Evolutionary conservation across 2,113 vertebrate genomes (phyloP), one percentile per base, ranked within the genome.

Genomic region (Spea bombifrons): DNA sequence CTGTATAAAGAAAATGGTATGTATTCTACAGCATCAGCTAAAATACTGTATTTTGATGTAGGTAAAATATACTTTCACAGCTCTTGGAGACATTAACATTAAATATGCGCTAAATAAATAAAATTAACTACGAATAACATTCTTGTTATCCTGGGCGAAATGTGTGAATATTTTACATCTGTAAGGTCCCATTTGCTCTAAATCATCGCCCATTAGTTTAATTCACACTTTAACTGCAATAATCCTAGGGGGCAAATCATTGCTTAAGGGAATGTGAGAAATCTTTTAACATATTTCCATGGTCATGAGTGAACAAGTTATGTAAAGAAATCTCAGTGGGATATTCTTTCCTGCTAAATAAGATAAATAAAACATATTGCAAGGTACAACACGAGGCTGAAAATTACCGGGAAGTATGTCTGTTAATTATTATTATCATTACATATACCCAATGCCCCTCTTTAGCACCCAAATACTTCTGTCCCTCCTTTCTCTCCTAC

Each of bases 151-250:
- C 47, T 67, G 61, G 47, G 70, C 66, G 70, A 73, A 57, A n/a
- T 73, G 44, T 57, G 64, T 76, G 47, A 73, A 80, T 80, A 50
- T 82, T 82, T 88, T 85, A 85, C 76, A 84, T 83, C 80, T 84
- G 82, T 75, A 71, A 84, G 74, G 75, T 16, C 2, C 83, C 77
- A 82, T 73, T 75, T 80, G 70, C 45, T 81, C 81, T 55, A 61
- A 84, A 86, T n/a, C 12, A 84, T 83, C 83, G 4, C 75, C 81
- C 82, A 83, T 82, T 87, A 82, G 71, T 82, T 64, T 83, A 81
- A 85, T 84, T 86, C 86, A 84, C 78, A 85, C 78, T 82, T 79
- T 83, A 80, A 82, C 80, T 80, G 83, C 77, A 71, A 72, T 68
- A 75, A 84, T 79, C 83, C 83, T 84, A 79, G 55, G 73, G 85